A percentile compares a stretch with the other conserved stretches of the same genome.
phyloP scores from a whole-genome alignment of 2,797 vertebrate genomes.

The Podarcis lilfordi region DNA sequence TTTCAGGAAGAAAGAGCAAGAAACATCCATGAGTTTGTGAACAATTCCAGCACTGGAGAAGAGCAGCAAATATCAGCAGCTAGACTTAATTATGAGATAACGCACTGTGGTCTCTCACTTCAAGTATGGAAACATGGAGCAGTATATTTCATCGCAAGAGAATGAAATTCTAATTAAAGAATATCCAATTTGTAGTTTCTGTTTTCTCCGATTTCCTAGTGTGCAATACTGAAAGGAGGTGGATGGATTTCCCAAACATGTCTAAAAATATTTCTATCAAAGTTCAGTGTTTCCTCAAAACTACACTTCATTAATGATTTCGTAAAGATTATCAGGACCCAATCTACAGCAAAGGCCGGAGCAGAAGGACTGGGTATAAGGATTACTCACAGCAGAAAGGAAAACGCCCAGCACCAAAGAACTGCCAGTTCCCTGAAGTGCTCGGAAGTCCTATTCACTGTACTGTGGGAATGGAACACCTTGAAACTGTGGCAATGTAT shows the following conservation, averaged over 20 bases:
- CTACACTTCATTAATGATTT: background rate
- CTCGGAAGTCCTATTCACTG: background rate
- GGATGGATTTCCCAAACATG: background rate
- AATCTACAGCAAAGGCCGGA: background rate
- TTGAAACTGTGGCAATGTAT: background rate
- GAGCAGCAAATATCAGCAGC: background rate
- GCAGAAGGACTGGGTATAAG: background rate
- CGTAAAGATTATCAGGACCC: background rate
- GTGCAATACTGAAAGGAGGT: background rate
- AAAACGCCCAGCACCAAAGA: background rate
- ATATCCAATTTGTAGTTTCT: background rate
- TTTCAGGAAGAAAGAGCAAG: slow-evolving; percentile 54
- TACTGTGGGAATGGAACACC: background rate
- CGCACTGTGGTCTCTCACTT: background rate
- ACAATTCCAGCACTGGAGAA: background rate
- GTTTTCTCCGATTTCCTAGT: background rate
- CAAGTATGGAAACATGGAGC: background rate
- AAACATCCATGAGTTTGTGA: slow-evolving; percentile 39
- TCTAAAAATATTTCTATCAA: background rate
- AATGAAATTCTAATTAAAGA: background rate
- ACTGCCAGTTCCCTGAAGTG: background rate
- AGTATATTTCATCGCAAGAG: background rate
- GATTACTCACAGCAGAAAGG: background rate
- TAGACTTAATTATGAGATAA: background rate
- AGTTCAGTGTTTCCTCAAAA: background rate